Evolutionary conservation across 1,140 invertebrate genomes (phyloP), one percentile per base, ranked within the genome.

Genomic region (Aphis craccivora): DNA sequence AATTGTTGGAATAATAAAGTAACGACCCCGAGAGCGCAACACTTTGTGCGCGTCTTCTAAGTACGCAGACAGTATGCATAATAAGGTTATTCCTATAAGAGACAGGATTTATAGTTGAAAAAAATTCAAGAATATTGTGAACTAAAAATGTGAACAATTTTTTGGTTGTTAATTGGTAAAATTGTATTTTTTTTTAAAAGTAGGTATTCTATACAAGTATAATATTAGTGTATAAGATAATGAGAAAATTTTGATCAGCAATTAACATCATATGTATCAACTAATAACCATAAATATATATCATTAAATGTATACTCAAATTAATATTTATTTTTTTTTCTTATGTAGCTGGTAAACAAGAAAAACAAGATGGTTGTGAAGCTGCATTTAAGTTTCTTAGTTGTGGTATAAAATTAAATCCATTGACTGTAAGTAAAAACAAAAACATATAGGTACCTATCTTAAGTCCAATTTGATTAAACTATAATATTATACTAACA

Each of bases 311-410:
- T 0, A 8, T 23, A 20, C 35, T 83, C 0, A 83, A 83, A 83
- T 0, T 84, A 84, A 84, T 11, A 43, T 43, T 23, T 4, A 30
- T 76, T n/a, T 76, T n/a, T 76, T 4, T 35, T 83, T 83, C n/a
- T 23, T 40, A 23, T 83, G 22, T 87, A 91, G 90, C 20, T 37
- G 76, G 23, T 35, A 83, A 81, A n/a, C 67, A 76, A n/a, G 90
- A 91, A 23, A 83, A 81, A n/a, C 67, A 76, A n/a, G 90, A 91
- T 83, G 37, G 60, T 14, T 91, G 90, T 91, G 90, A 91, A 83
- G 67, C 60, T 48, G 14, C 90, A 1, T 91, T 35, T n/a, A 37
- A 91, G 5, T 91, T 91, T 37, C 0, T 81, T 6, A 22, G 0
- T 3, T 91, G 90, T 53, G 45, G 25, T 25, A 11, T 37, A 0